A percentile compares a stretch with the other conserved stretches of the same genome.
These are phyloP conservation scores for Euglossa dilemma DNA, from an alignment of 1,140 invertebrate species.

Conservation along the genomic window DNA sequence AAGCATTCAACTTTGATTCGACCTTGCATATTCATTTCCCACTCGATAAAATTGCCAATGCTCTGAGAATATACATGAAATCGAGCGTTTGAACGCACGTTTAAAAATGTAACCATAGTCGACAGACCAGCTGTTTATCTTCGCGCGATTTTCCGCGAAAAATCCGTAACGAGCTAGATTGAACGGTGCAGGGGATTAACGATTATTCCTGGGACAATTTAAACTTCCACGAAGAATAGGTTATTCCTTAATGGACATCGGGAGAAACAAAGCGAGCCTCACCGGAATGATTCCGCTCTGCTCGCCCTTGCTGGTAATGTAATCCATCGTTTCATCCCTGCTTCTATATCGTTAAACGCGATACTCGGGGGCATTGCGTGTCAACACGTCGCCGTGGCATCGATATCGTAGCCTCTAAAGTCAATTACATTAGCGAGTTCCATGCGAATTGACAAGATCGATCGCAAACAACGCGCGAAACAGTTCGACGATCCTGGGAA, in stretches of 20 bases:
- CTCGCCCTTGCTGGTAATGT: background rate
- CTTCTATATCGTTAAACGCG: conserved; percentile 24
- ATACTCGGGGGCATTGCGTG: conserved; percentile 46
- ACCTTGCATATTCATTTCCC: too few species aligned
- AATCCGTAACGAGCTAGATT: too few species aligned
- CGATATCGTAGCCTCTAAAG: conserved; percentile 40
- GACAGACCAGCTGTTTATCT: too few species aligned
- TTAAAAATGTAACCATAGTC: too few species aligned
- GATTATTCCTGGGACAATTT: too few species aligned
- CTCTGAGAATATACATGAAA: too few species aligned
- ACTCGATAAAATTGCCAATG: too few species aligned
- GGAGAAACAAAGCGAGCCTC: background rate
- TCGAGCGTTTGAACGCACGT: too few species aligned
- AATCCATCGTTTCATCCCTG: background rate
- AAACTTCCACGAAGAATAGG: background rate
- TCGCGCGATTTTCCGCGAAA: too few species aligned
- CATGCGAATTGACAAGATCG: conserved; percentile 37
- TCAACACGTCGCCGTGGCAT: conserved; percentile 15
- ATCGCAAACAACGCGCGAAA: conserved; percentile 12
- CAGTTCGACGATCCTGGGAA: background rate
- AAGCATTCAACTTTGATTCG: too few species aligned
- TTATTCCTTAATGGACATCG: conserved; percentile 39
- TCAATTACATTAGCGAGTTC: conserved; percentile 48
- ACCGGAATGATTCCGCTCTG: background rate
- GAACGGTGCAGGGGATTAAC: too few species aligned